A percentile compares a stretch with the other conserved stretches of the same genome.
phyloP scores from a whole-genome alignment of 2,113 vertebrate genomes.

The Peucedramus taeniatus region DNA sequence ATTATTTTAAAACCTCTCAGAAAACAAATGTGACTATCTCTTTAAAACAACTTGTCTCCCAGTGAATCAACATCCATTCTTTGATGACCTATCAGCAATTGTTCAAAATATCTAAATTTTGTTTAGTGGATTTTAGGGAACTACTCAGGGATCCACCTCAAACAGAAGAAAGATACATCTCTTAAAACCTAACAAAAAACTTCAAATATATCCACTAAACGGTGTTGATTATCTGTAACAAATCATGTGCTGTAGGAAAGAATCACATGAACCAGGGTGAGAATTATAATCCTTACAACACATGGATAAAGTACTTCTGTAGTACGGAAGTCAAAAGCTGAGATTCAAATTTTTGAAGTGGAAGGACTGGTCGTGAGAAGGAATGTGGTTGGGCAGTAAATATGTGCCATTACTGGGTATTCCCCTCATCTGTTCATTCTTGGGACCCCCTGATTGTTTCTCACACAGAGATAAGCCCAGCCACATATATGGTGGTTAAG shows the following conservation, averaged over 20 bases:
- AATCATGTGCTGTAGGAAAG: background rate
- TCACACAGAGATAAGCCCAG: background rate
- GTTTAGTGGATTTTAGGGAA: background rate
- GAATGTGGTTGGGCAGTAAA: background rate
- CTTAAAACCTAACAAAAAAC: slow-evolving; percentile 3
- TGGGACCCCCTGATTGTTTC: background rate
- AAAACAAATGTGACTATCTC: background rate
- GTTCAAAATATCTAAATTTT: background rate
- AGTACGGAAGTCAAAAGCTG: background rate
- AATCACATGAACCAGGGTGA: background rate
- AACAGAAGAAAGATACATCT: background rate
- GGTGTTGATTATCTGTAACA: background rate
- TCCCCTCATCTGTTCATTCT: background rate
- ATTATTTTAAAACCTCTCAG: background rate
- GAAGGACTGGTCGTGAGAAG: background rate
- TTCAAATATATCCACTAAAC: background rate
- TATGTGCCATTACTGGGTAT: background rate
- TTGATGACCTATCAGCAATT: background rate
- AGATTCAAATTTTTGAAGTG: slow-evolving; percentile 5
- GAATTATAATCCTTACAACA: background rate
- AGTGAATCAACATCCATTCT: background rate
- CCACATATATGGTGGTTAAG: background rate
- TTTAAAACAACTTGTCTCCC: background rate
- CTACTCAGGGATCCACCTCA: background rate
- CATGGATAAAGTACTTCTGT: background rate